Conservation (phyloP, 2,113 vertebrate genomes). For the Polypterus bichir region DNA sequence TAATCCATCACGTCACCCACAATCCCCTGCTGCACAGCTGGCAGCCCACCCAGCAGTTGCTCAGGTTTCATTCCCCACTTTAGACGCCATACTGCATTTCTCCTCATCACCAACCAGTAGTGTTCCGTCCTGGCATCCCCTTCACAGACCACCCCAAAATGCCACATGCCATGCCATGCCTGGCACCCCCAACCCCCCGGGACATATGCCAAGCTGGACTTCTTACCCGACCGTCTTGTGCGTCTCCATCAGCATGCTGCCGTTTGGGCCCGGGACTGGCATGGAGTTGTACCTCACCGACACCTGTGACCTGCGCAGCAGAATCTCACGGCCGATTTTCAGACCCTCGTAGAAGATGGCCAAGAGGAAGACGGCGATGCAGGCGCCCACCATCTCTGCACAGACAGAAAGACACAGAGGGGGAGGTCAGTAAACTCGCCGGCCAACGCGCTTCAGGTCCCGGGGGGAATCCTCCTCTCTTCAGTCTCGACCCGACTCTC, state of each 20-base stretch:
- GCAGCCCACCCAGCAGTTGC: too few species aligned
- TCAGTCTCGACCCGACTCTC: not conserved
- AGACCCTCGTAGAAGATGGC: constrained; percentile 88
- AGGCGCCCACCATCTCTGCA: constrained; percentile 88
- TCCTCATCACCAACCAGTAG: too few species aligned
- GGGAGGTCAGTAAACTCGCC: not conserved
- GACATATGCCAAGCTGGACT: not conserved
- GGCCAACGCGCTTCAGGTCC: not conserved
- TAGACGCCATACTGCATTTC: too few species aligned
- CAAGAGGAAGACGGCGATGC: constrained; percentile 79
- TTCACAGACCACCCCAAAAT: too few species aligned
- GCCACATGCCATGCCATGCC: too few species aligned
- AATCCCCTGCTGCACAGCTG: too few species aligned
- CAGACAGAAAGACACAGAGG: not conserved
- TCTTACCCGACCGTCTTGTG: constrained; percentile 95
- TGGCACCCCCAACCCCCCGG: too few species aligned
- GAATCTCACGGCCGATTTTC: constrained; percentile 80
- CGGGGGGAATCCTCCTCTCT: not conserved
- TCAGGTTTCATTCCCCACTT: too few species aligned
- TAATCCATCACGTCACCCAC: too few species aligned
- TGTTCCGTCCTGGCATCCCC: too few species aligned
- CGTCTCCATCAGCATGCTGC: constrained; percentile 89
- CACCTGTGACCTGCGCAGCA: constrained; percentile 87
- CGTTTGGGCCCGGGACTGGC: constrained; percentile 84
- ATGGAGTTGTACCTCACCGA: constrained; percentile 97